Base-by-base conservation (phyloP, 2,797 vertebrate genomes). In the Leucoraja ocellata region DNA sequence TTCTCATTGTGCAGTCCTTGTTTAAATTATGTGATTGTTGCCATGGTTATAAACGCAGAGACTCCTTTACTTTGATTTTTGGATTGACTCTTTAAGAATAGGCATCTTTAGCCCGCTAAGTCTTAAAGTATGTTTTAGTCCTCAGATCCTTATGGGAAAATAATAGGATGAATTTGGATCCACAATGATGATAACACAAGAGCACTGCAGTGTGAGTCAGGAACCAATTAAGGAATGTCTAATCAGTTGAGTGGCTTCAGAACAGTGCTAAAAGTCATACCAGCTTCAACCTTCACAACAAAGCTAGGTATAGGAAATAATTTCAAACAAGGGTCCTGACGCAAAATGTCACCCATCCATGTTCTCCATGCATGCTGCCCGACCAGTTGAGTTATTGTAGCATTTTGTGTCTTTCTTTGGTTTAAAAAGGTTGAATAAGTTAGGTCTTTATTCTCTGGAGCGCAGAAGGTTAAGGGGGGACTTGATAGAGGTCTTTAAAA, bases 21-120 rank as follows among this genome's bases (percentile, higher is more conserved):
- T 86, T 61, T 86, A 86, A 32, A 32, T 86, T 86, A 25, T 86
- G 14, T 36, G n/a, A 32, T 88, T 68, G 84, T 88, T 88, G n/a
- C 61, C n/a, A 68, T 88, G 61, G 63, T 88, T 88, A 36, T 36
- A 61, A 68, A 88, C 36, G 32, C 7, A 36, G n/a, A 11, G 81
- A n/a, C 2, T 32, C 9, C 23, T 68, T 36, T 88, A n/a, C 36
- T 88, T 88, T 10, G 14, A 36, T 68, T 36, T 88, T 65, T 63
- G 84, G 84, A 88, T 36, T 68, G 18, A 32, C 54, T 68, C 16
- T 68, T 68, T n/a, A 84, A 84, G 25, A 84, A 84, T 10, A 83
- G 36, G 9, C 80, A 83, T 83, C 7, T 58, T 83, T 84, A 84
- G 81, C 25, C 54, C 0, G 28, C 5, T 25, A 5, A 84, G 81